Base-by-base conservation (phyloP, 2,888 invertebrate genomes). In the Rhamphomyia laevipes region DNA sequence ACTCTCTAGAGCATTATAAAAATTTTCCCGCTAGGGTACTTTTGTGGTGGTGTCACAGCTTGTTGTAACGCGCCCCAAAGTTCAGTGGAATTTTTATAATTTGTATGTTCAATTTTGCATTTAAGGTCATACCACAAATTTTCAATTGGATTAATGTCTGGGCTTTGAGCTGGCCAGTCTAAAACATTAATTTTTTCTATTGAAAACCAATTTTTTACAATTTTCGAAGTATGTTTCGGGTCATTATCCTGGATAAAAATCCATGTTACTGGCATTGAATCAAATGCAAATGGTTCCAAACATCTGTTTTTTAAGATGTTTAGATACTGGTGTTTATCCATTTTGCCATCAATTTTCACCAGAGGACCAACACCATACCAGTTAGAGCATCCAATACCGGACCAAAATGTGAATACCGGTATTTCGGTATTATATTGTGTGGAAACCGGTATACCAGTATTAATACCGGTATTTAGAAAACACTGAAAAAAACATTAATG, bases 361-460 rank as follows among this genome's bases (percentile, higher is more conserved):
- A 53, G 17, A 15, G 46, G 41, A 2, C 49, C 49, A 37, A 52
- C 38, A 10, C 52, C 49, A 38, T 48, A 17, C 41, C 52, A 52
- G 4, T 27, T 27, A 27, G 23, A 9, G 23, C 23, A 27, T 27
- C 23, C 23, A 27, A 27, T 6, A 27, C 23, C 23, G 23, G 23
- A 27, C 9, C 23, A 27, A 27, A 27, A 27, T 37, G 15, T 15
- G 9, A 37, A 37, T 15, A 37, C 37, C 37, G 37, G 37, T 37
- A 37, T 37, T 37, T 37, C 37, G 37, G 37, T 37, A 37, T 37
- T 37, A 27, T 7, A 27, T 27, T 27, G 4, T 27, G 15, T 37
- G 15, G 15, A 37, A 37, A 37, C 15, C 9, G 15, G 5, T 15
- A 37, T 37, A 37, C 37, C 37, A 15, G 23, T 27, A 15, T 15